Percentiles rank a stretch among this genome's conserved stretches.
Conservation (phyloP, 2,113 vertebrate genomes). For the Dicaeum eximium region DNA sequence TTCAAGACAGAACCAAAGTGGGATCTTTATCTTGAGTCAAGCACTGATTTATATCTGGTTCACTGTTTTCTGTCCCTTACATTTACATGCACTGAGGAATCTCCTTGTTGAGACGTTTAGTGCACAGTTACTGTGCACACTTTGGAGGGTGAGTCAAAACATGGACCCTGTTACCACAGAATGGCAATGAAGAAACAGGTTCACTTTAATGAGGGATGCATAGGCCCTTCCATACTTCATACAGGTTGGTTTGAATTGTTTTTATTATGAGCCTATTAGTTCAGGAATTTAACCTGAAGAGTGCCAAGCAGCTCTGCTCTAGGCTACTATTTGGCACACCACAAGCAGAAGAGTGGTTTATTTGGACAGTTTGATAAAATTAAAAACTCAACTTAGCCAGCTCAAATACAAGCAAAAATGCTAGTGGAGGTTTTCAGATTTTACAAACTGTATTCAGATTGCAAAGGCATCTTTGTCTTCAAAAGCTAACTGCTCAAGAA, state of each 20-base stretch:
- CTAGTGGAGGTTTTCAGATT: not conserved
- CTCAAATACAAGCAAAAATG: not conserved
- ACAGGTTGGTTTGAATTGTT: not conserved
- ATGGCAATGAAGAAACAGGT: not conserved
- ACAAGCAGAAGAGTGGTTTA: not conserved
- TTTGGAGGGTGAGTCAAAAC: not conserved
- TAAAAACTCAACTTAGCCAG: not conserved
- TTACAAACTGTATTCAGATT: not conserved
- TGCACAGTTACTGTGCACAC: accelerated
- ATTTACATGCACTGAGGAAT: not conserved
- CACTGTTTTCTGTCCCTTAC: not conserved
- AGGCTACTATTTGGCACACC: not conserved
- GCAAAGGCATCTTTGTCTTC: not conserved
- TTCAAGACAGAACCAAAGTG: not conserved
- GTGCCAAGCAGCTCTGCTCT: not conserved
- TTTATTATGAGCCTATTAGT: not conserved
- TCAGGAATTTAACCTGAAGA: not conserved
- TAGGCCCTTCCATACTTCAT: not conserved
- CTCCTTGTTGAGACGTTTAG: accelerated
- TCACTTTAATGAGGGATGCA: not conserved
- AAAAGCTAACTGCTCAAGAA: not conserved
- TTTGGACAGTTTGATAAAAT: not conserved
- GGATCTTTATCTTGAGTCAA: not conserved
- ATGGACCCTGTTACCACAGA: not conserved
- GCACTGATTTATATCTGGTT: not conserved